phyloP scores from a whole-genome alignment of 2,113 vertebrate species.

The Podiceps cristatus region DNA sequence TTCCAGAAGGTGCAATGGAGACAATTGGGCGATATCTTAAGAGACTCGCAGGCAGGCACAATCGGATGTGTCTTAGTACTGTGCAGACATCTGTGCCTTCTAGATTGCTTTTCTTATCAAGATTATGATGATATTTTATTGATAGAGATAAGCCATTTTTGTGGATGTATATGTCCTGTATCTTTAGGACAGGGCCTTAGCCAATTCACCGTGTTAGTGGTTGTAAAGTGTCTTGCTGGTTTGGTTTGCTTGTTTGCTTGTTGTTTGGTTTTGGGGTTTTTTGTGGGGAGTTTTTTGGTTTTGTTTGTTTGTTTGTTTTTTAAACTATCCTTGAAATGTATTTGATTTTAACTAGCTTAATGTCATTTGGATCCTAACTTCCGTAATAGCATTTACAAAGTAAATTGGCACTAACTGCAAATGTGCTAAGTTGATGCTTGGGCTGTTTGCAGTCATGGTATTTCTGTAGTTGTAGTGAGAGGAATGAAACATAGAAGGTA shows the following conservation, averaged over 20 bases:
- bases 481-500: not conserved
- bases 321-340: not conserved
- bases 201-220: not conserved
- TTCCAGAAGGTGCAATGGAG: not conserved
- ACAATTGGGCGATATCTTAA: not conserved
- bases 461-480: not conserved
- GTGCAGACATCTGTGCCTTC: not conserved
- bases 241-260: not conserved
- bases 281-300: no score
- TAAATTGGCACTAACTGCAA: not conserved
- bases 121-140: not conserved
- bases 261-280: no score
- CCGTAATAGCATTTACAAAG: not conserved
- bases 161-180: not conserved
- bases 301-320: not conserved
- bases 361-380: not conserved
- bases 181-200: not conserved
- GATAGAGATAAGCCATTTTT: not conserved
- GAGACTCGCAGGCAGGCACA: not conserved
- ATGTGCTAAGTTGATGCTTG: not conserved
- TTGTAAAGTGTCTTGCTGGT: not conserved
- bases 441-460: not conserved
- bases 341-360: not conserved
- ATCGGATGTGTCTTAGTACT: not conserved
- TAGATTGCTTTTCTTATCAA: not conserved